phyloP scores from a whole-genome alignment of 2,113 vertebrate genomes.

The Todiramphus saurophagus region DNA sequence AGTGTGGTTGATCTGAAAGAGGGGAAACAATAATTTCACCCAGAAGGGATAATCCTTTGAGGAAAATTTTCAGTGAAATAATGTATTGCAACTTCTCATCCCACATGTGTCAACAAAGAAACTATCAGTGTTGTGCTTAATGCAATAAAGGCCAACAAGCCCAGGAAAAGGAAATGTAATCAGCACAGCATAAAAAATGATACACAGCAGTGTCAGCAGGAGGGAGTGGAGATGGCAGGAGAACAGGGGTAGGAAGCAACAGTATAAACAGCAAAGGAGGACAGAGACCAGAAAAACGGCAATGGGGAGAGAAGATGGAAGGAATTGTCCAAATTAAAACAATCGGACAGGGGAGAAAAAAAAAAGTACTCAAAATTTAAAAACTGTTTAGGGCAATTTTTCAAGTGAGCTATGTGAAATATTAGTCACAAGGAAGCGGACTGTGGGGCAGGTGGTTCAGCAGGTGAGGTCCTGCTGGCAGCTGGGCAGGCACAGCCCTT shows the following conservation, averaged over 20 bases:
- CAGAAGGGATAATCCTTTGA: conserved; percentile 59
- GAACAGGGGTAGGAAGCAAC: not conserved
- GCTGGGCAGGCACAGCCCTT: not conserved
- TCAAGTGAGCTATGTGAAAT: not conserved
- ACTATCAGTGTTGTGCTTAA: conserved; percentile 3
- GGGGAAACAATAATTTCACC: conserved; percentile 58
- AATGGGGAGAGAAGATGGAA: not conserved
- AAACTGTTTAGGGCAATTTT: not conserved
- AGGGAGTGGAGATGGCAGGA: not conserved
- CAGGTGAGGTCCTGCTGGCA: not conserved
- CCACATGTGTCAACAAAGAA: conserved; percentile 37
- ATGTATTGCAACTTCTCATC: conserved; percentile 49
- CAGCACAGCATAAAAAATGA: not conserved
- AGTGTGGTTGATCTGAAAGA: conserved; percentile 46
- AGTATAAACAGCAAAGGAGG: not conserved
- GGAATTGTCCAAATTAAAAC: not conserved
- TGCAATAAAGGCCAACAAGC: not conserved
- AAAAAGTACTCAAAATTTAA: not conserved
- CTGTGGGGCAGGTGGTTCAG: not conserved
- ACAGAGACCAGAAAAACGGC: not conserved
- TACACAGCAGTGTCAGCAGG: not conserved
- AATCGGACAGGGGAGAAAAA: too few relatives aligned
- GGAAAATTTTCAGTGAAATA: conserved; percentile 33
- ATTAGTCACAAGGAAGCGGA: not conserved
- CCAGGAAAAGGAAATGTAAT: not conserved